These are phyloP conservation scores for Noturus placidus DNA, from an alignment of 2,113 vertebrate species.

Conservation along the genomic window DNA sequence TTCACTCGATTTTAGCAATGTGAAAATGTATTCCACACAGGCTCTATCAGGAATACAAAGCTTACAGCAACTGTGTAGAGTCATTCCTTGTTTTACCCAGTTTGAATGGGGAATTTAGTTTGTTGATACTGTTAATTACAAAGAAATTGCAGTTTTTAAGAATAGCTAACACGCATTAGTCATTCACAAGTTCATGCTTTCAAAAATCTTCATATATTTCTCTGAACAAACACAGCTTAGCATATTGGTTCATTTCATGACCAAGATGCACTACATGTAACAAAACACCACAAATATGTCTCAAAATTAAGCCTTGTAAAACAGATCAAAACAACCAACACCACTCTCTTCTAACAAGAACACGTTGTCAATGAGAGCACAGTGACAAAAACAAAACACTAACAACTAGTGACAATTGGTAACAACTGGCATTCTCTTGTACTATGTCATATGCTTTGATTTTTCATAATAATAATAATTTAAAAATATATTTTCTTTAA, in stretches of 20 bases:
- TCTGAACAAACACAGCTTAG: background rate
- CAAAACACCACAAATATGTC: background rate
- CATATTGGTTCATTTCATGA: background rate
- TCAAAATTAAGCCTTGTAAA: background rate
- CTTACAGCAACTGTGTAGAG: background rate
- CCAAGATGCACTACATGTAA: background rate
- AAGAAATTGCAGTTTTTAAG: background rate
- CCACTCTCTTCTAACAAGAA: background rate
- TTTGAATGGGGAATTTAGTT: background rate
- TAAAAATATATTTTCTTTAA: background rate
- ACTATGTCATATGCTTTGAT: background rate
- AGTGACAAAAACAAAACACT: background rate
- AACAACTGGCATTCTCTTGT: background rate
- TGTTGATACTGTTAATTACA: background rate
- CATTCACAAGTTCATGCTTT: background rate
- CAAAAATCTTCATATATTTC: too few species aligned
- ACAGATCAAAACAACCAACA: background rate
- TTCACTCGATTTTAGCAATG: too few species aligned
- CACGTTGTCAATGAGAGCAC: background rate
- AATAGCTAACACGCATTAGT: background rate
- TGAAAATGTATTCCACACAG: background rate
- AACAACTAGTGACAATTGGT: background rate
- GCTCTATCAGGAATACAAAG: background rate
- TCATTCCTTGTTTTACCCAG: background rate
- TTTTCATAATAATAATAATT: background rate